Base-by-base conservation (phyloP, 2,113 vertebrate species). In the Muscicapa adusta region DNA sequence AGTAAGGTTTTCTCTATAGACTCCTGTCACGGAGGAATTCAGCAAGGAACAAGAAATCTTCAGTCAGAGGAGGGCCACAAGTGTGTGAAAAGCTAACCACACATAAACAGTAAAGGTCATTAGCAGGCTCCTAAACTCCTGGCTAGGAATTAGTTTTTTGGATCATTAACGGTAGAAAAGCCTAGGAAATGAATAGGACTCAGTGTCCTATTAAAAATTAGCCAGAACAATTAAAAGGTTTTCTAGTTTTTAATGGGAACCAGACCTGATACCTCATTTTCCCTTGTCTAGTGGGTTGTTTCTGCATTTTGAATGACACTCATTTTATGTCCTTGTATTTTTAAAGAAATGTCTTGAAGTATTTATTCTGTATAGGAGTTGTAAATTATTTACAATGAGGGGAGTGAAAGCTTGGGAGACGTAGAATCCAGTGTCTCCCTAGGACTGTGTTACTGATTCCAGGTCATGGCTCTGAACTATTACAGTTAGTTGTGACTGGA, bases 21-120 rank as follows among this genome's bases (percentile, higher is more conserved):
- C 93, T 83, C 67, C 65, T 96, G 96, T 94, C 95, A 93, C 88
- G 4, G 33, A 97, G 95, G 97, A 98, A 98, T 98, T 97, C 84
- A 91, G 88, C 73, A 92, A 93, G 87, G 89, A 93, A 96, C 92
- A 96, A 97, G 94, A 97, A 96, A 96, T 93, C 93, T 74, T 94
- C 95, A 98, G 97, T 96, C 94, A 91, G 94, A 94, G 95, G 95
- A 88, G 73, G 80, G 77, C 92, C 76, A 38, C 88, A 94, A 71
- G 88, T 92, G 95, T 91, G 88, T 94, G 92, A 86, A 91, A 83
- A 80, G 78, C 66, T 91, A 93, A 78, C 80, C 85, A 50, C 63
- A 73, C 42, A 61, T 57, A 84, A 73, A 80, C 54, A 77, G 80
- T 93, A 95, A 97, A 96, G 74, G 85, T 96, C 76, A 79, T 97